Base-by-base conservation (phyloP, 1,140 invertebrate genomes). In the Cydia pomonella region DNA sequence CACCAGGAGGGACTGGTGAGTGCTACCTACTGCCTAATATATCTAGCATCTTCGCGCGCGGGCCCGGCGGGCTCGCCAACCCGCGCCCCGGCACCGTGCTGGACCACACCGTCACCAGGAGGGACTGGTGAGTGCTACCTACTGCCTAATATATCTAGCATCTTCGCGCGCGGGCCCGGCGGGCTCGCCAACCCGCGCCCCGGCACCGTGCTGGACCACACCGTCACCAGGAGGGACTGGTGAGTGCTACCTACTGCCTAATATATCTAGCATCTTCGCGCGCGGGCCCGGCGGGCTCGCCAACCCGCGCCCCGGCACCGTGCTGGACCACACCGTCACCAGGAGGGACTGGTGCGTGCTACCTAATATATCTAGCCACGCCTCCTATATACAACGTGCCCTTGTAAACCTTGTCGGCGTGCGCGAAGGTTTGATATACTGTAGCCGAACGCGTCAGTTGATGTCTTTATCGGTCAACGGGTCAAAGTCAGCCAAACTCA, bases 251-350 rank as follows among this genome's bases (percentile, higher is more conserved):
- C 33, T n/a, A n/a, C n/a, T n/a, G n/a, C n/a, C n/a, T n/a, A n/a
- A n/a, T n/a, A n/a, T n/a, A n/a, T n/a, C n/a, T n/a, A n/a, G 97
- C 23, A 94, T 99, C 41, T 97, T 97, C 85, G 73, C 92, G 89
- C 90, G 94, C 80, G 89, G 77, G 1, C 73, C 76, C 16, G 25
- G 66, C 2, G 80, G 87, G 3, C 89, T 95, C 7, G 93, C 94
- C 0, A 99, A 99, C 93, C 97, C 98, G 1, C 88, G 90, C 1
- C 96, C 97, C 0, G 98, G 98, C 0, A 97, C 97, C 0, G 93
- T 99, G 6, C 92, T 98, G 0, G 98, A 99, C 87, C 94, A 96
- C 73, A 94, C 93, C 1, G 94, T 99, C 12, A 99, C 97, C 0
- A 94, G 96, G 75, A 89, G 94, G 21, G 93, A 96, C 79, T 95